Percentiles rank a stretch among this genome's conserved stretches.
Conservation (phyloP, 2,113 vertebrate species). For the Gnathonemus echidnorhynchus region DNA sequence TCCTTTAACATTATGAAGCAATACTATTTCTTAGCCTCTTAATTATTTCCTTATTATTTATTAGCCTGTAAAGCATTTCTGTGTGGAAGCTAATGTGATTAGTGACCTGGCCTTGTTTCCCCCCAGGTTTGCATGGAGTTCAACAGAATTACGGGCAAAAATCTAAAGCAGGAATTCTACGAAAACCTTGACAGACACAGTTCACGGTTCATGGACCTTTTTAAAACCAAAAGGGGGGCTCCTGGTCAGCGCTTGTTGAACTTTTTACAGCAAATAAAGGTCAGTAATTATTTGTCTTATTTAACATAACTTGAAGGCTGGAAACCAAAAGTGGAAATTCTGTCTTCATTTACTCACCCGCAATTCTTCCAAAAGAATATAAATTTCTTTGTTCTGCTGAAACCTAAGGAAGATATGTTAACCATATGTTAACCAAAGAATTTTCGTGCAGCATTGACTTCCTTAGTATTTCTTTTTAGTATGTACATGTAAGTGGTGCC, state of each 20-base stretch:
- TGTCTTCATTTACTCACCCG: background rate
- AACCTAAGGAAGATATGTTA: too few relatives aligned
- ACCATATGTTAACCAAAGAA: too few relatives aligned
- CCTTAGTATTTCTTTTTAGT: too few relatives aligned
- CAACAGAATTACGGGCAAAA: background rate
- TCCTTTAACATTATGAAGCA: background rate
- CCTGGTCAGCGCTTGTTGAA: background rate
- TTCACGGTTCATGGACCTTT: background rate
- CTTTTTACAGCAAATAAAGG: conserved; percentile 4
- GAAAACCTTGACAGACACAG: background rate
- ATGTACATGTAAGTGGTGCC: too few relatives aligned
- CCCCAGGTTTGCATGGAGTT: background rate
- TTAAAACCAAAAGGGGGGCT: background rate
- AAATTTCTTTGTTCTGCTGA: too few relatives aligned
- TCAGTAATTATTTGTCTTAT: background rate
- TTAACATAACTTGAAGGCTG: background rate
- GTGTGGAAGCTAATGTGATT: background rate
- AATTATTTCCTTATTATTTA: background rate
- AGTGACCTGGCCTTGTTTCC: background rate
- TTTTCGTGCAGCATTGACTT: too few relatives aligned
- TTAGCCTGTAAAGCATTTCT: background rate
- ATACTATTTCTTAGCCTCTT: background rate
- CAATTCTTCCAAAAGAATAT: background rate
- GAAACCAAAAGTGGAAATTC: background rate
- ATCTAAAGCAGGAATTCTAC: conserved; percentile 11